phyloP scores from a whole-genome alignment of 2,113 vertebrate species.

The Sus scrofa region T2T-Sscrofa CM000830.6:103308501-103309000 shows the following conservation, averaged over 20 bases:
- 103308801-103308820: no score
- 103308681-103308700: background rate
- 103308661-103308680: background rate
- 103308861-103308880: no score
- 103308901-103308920: no score
- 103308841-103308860: no score
- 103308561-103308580: background rate
- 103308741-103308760: background rate
- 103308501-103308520: background rate
- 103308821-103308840: no score
- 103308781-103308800: background rate
- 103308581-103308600: background rate
- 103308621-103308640: background rate
- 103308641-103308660: background rate
- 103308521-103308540: background rate
- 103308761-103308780: background rate
- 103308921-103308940: no score
- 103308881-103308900: no score
- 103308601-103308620: background rate
- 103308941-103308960: no score
- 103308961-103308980: no score
- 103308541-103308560: background rate
- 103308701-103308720: background rate
- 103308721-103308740: background rate
- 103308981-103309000: no score